A percentile compares a stretch with the other conserved stretches of the same genome.
phyloP scores from a whole-genome alignment of 2,113 vertebrate species.

The Thalassarche chlororhynchos region DNA sequence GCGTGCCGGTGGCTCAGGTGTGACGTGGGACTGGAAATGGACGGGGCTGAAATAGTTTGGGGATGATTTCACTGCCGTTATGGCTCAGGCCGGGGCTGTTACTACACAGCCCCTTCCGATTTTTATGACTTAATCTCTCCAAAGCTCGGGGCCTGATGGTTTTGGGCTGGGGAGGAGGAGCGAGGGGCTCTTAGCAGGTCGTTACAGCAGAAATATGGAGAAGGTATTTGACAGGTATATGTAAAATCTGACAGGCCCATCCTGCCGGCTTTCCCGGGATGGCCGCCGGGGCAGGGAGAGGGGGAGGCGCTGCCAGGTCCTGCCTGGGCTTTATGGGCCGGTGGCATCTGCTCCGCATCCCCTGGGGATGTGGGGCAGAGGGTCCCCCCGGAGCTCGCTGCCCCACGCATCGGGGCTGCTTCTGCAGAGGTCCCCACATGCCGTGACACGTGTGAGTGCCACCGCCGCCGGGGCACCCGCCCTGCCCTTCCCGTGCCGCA shows the following conservation, averaged over 20 bases:
- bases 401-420: background rate
- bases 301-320: fast-evolving
- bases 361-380: background rate
- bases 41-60: constrained; percentile 46
- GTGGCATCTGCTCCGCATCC: background rate
- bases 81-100: constrained; percentile 52
- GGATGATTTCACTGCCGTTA: constrained; percentile 66
- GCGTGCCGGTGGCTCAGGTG: constrained; percentile 41
- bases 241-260: background rate
- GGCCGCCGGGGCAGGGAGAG: background rate
- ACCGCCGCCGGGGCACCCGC: fast-evolving
- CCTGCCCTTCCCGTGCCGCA: background rate
- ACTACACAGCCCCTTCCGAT: constrained; percentile 25
- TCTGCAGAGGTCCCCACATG: background rate
- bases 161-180: constrained; percentile 21
- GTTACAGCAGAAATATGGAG: constrained; percentile 34
- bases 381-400: background rate
- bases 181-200: constrained; percentile 65
- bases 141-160: constrained; percentile 48
- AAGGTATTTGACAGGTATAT: constrained; percentile 50
- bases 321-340: background rate
- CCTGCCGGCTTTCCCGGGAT: background rate
- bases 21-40: constrained; percentile 50
- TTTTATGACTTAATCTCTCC: constrained; percentile 73
- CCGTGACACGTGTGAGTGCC: background rate